These are phyloP conservation scores for Nemoura dubitans DNA, from an alignment of 2,888 invertebrate genomes.

Conservation along the genomic window DNA sequence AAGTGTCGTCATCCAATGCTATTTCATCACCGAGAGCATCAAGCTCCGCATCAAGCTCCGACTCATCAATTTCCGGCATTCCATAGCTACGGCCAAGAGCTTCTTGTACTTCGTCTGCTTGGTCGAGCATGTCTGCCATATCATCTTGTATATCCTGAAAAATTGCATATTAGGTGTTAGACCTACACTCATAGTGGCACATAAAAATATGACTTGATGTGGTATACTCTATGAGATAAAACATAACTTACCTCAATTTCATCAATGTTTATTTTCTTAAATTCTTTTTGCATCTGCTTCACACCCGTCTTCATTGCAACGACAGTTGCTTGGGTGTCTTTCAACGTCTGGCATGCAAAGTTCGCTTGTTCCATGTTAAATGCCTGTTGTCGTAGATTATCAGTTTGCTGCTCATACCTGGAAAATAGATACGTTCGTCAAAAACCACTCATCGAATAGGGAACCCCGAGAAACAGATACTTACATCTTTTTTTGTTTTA, in stretches of 20 bases:
- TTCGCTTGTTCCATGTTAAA: slow-evolving; percentile 99
- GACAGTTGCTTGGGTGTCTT: slow-evolving; percentile 94
- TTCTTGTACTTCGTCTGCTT: slow-evolving; percentile 97
- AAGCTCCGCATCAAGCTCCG: slow-evolving; percentile 94
- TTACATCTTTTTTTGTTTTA: slow-evolving; percentile 96
- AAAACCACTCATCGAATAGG: no score
- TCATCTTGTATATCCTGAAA: slow-evolving; percentile 94
- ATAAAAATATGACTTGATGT: no score
- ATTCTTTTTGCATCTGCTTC: slow-evolving; percentile 97
- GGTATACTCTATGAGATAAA: no score
- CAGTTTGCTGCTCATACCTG: slow-evolving; percentile 92
- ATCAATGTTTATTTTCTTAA: slow-evolving; percentile 97
- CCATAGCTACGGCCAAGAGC: slow-evolving; percentile 93
- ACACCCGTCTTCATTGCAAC: slow-evolving; percentile 97
- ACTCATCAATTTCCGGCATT: slow-evolving; percentile 97
- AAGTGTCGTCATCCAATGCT: slow-evolving; percentile 91
- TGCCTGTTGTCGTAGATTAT: slow-evolving; percentile 90
- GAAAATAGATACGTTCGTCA: slow-evolving; percentile 46
- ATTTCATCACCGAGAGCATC: slow-evolving; percentile 96
- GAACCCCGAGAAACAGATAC: slow-evolving; percentile 49
- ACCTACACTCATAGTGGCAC: no score
- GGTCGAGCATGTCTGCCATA: slow-evolving; percentile 95
- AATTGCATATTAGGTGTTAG: slow-evolving; percentile 19
- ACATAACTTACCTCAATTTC: slow-evolving; percentile 82
- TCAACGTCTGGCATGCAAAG: slow-evolving; percentile 94